These are phyloP conservation scores for Drosophila bipectinata DNA, from an alignment of 1,140 invertebrate species.

Conservation along the genomic window DNA sequence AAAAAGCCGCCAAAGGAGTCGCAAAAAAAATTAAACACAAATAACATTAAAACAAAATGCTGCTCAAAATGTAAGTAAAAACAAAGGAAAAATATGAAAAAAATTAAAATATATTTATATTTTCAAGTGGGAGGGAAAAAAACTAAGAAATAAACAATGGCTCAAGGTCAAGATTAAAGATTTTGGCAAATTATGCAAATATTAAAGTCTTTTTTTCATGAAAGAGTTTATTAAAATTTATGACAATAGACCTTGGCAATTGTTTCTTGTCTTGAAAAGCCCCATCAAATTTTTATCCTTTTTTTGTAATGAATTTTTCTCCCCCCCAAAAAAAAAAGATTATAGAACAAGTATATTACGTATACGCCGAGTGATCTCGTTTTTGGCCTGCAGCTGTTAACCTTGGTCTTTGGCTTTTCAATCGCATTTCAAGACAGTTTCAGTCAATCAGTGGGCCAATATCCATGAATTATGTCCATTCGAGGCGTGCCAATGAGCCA, in stretches of 20 bases:
- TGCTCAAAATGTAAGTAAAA: slow-evolving; percentile 73
- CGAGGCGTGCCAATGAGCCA: slow-evolving; percentile 40
- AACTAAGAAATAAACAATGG: background rate
- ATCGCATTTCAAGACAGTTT: slow-evolving; percentile 15
- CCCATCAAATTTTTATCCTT: background rate
- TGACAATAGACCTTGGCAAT: background rate
- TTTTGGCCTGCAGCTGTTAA: slow-evolving; percentile 52
- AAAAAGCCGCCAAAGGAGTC: background rate
- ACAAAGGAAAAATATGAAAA: background rate
- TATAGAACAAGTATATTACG: slow-evolving; percentile 22
- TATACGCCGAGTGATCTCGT: slow-evolving; percentile 33
- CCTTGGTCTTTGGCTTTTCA: slow-evolving; percentile 47
- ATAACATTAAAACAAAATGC: slow-evolving; percentile 46
- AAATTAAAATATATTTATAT: background rate
- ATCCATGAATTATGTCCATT: slow-evolving; percentile 37
- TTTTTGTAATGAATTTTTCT: background rate
- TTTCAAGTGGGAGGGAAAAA: background rate
- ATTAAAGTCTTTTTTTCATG: background rate
- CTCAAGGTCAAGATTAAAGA: slow-evolving; percentile 28
- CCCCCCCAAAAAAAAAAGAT: background rate
- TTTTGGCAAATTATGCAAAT: slow-evolving; percentile 14
- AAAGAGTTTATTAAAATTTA: background rate
- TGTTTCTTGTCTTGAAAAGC: too few relatives aligned
- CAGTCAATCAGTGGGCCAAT: slow-evolving; percentile 37
- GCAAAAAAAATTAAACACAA: slow-evolving; percentile 9